Percentiles rank a stretch among this genome's conserved stretches.
phyloP scores from a whole-genome alignment of 2,113 vertebrate genomes.

The Bagarius yarrelli region DNA sequence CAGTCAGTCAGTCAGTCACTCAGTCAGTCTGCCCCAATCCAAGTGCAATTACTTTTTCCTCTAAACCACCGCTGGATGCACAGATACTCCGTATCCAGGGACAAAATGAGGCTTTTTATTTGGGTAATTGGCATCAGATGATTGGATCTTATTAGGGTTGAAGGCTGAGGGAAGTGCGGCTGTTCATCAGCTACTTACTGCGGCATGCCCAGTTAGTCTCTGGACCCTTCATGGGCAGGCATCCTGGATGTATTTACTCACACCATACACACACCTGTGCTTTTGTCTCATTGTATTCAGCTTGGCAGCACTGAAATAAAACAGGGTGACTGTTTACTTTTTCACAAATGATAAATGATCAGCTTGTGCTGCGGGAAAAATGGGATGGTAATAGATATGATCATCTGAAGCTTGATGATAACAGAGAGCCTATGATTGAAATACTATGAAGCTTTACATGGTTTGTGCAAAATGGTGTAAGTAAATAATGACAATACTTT shows the following conservation, averaged over 20 bases:
- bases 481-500: no score
- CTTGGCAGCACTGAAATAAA: neutral
- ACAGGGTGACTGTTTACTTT: neutral
- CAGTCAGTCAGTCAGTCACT: neutral
- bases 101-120: slow-evolving; percentile 33
- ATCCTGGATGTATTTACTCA: slow-evolving; percentile 13
- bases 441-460: no score
- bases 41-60: slow-evolving; percentile 9
- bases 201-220: neutral
- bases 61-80: slow-evolving; percentile 17
- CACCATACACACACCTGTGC: slow-evolving; percentile 4
- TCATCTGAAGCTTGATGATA: neutral
- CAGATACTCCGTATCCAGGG: slow-evolving; percentile 20
- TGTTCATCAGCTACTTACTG: slow-evolving; percentile 6
- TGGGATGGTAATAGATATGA: neutral
- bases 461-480: no score
- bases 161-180: slow-evolving; percentile 5
- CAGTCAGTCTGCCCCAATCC: neutral
- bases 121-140: slow-evolving; percentile 35
- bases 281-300: slow-evolving; percentile 5
- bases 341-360: neutral
- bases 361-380: neutral
- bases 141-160: slow-evolving; percentile 33
- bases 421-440: neutral
- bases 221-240: neutral